Base-by-base conservation (phyloP, 2,888 invertebrate genomes). In the Sarcophaga subvicina region DNA sequence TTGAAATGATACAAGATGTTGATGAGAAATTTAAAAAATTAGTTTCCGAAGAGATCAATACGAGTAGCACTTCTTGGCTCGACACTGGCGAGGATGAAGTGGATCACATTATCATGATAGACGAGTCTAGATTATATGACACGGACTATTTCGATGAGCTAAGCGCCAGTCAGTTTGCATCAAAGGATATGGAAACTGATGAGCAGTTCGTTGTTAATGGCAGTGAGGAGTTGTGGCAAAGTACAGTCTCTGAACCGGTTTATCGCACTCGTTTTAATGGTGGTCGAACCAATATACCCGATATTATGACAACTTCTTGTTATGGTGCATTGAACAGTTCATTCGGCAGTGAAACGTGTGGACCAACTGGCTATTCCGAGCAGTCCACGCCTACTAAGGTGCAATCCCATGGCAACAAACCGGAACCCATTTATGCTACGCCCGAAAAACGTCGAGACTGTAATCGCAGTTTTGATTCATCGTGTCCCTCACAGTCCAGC, bases 281-380 rank as follows among this genome's bases (percentile, higher is more conserved):
- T 4, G 84, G 69, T 20, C 78, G 84, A n/a, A 27, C 71, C 3
- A 63, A 81, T 17, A 85, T 86, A 66, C 91, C 91, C 37, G 93
- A 93, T 85, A 93, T 93, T 69, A 93, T 93, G 93, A 93, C 93
- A 80, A 91, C 93, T 54, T 93, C 93, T 2, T 93, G 93, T 85
- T 93, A 93, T 88, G 93, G 93, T 87, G 90, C 91, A 2, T 88
- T 93, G 8, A 93, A 93, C 78, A 90, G 89, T 70, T 90, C 92
- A 12, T 91, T 92, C 85, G 87, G 85, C 14, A 92, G 91, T 86
- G 89, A 83, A 71, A 87, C 80, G 6, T 80, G 80, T 11, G 89
- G 79, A 12, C 80, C 88, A 14, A 80, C 89, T 0, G 66, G 71
- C 4, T 88, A 84, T 73, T 70, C 70, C n/a, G 88, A 89, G 5